phyloP scores from a whole-genome alignment of 37 sponge, comb jelly and placozoan genomes.

The Beroe ovata region DNA sequence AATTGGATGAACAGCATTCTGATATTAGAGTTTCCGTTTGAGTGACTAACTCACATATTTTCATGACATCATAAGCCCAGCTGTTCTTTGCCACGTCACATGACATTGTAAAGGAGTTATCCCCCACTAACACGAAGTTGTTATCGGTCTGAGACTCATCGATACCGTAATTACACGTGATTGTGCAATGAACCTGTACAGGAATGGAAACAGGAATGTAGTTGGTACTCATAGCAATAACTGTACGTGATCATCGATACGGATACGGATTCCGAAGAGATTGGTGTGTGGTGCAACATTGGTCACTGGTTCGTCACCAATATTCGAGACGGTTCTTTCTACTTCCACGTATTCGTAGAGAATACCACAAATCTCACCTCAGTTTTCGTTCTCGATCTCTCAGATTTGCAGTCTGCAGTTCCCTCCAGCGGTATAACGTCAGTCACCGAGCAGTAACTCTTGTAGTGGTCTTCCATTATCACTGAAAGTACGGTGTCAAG shows the following conservation, averaged over 20 bases:
- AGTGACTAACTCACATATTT: too few relatives aligned
- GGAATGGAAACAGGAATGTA: too few relatives aligned
- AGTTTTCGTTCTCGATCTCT: neutral
- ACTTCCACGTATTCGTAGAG: neutral
- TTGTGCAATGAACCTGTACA: slow-evolving; percentile 30
- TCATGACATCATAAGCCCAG: slow-evolving; percentile 11
- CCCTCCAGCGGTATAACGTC: slow-evolving; percentile 22
- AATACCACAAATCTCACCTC: neutral
- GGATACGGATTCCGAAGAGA: too few relatives aligned
- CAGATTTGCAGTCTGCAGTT: slow-evolving; percentile 20
- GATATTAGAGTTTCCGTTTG: too few relatives aligned
- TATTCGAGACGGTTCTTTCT: neutral
- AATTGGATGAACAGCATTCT: too few relatives aligned
- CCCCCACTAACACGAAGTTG: neutral
- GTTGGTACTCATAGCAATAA: too few relatives aligned
- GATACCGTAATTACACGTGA: neutral
- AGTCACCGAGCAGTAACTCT: neutral
- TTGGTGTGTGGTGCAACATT: too few relatives aligned
- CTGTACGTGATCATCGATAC: too few relatives aligned
- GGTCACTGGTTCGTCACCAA: neutral
- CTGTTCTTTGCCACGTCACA: neutral
- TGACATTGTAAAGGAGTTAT: slow-evolving; percentile 1
- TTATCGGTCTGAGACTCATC: neutral
- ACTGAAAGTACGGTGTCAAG: too few relatives aligned
- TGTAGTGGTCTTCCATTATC: slow-evolving; percentile 12